Evolutionary conservation across 2,888 invertebrate genomes (phyloP).

Genomic region (Oscheius sp.): DNA sequence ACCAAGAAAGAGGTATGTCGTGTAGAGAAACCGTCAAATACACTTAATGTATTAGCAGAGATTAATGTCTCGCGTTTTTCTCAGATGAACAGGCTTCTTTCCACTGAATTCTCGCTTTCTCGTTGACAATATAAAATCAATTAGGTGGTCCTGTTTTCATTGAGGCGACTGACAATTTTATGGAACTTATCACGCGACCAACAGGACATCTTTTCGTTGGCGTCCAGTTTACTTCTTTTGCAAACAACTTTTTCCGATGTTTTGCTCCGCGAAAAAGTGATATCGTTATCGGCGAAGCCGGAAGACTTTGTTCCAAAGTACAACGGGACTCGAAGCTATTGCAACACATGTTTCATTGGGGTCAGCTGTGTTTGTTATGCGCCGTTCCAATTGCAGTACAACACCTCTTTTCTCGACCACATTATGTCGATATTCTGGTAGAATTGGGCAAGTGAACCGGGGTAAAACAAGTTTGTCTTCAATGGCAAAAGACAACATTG

Average conservation of each 20-base stretch:
- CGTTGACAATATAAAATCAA: background rate
- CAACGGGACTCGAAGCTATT: background rate
- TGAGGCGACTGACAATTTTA: background rate
- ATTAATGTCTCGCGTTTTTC: background rate
- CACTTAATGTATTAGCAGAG: background rate
- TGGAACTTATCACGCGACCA: constrained; percentile 27
- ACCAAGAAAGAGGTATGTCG: background rate
- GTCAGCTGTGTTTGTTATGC: constrained; percentile 12
- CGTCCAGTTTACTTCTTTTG: background rate
- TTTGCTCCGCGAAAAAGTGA: constrained; percentile 13
- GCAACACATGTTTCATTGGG: constrained; percentile 8
- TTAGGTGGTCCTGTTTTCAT: background rate
- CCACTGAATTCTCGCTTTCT: background rate
- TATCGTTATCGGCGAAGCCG: background rate
- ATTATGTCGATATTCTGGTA: too few species aligned
- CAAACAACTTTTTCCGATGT: constrained; percentile 24
- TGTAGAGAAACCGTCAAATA: background rate
- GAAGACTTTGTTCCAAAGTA: background rate
- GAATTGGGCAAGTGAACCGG: too few species aligned
- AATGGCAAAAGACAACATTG: too few species aligned
- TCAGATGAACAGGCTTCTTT: background rate
- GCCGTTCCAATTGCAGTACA: too few species aligned
- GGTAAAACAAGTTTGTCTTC: too few species aligned
- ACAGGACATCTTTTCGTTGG: background rate
- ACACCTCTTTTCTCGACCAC: too few species aligned